Conservation (phyloP, 2,113 vertebrate species). For the Siniperca knerii region DNA sequence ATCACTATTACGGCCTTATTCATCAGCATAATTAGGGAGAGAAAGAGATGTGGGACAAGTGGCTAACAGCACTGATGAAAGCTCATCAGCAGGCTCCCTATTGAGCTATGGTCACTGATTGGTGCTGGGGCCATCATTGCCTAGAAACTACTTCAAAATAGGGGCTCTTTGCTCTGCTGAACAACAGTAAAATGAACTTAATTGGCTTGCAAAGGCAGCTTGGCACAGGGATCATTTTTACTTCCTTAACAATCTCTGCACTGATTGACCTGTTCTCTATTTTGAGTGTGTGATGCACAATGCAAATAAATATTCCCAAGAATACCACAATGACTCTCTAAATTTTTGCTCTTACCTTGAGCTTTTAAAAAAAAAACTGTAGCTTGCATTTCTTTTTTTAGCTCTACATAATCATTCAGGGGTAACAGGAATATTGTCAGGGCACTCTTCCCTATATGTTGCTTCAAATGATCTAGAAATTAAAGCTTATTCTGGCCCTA, state of each 20-base stretch:
- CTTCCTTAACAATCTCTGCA: conserved; percentile 44
- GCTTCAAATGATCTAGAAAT: background rate
- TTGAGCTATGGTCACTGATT: conserved; percentile 69
- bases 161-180: conserved; percentile 58
- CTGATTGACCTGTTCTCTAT: conserved; percentile 21
- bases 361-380: background rate
- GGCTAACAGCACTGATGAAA: conserved; percentile 76
- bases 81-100: conserved; percentile 74
- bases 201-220: conserved; percentile 53
- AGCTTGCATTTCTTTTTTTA: background rate
- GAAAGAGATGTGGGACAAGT: conserved; percentile 71
- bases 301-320: conserved; percentile 13
- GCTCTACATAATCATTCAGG: background rate
- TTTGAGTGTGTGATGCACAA: background rate
- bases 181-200: conserved; percentile 66
- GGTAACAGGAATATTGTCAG: background rate
- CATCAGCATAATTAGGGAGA: conserved; percentile 77
- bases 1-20: conserved; percentile 71
- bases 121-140: conserved; percentile 67
- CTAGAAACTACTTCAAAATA: conserved; percentile 67
- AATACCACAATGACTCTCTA: background rate
- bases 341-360: background rate
- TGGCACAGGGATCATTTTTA: conserved; percentile 44
- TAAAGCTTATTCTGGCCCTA: background rate
- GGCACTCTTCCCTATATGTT: background rate